A percentile compares a stretch with the other conserved stretches of the same genome.
Evolutionary conservation across 2,113 vertebrate species (phyloP).

Genomic region (Leucoraja erinaceus): DNA sequence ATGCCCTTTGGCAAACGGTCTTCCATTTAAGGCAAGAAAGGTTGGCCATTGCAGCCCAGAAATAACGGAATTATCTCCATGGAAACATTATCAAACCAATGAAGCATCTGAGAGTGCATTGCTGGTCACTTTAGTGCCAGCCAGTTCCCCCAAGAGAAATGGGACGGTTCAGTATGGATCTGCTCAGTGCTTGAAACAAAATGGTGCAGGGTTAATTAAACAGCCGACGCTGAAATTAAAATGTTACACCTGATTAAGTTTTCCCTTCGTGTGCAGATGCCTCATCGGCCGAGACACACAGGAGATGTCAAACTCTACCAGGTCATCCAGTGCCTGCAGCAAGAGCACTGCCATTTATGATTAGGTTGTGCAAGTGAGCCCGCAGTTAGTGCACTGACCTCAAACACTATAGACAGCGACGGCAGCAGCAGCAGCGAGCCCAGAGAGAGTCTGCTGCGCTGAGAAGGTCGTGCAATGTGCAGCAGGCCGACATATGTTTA

Average conservation of each 20-base stretch:
- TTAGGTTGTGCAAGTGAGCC: neutral
- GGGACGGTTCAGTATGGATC: neutral
- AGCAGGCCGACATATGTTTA: too few species aligned
- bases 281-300: neutral
- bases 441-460: too few species aligned
- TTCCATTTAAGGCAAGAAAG: neutral
- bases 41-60: neutral
- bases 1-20: neutral
- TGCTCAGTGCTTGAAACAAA: neutral
- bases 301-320: neutral
- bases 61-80: neutral
- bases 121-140: neutral
- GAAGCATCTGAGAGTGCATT: neutral
- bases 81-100: neutral
- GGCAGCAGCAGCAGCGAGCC: too few species aligned
- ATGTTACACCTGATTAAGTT: neutral
- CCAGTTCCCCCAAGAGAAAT: too few species aligned
- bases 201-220: neutral
- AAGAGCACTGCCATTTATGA: neutral
- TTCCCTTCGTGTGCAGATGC: neutral
- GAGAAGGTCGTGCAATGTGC: too few species aligned
- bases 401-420: neutral
- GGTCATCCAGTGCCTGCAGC: conserved; percentile 2
- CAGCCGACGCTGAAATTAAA: neutral
- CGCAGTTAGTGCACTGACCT: neutral